Base-by-base conservation (phyloP, 2,113 vertebrate genomes). In the Apeltes quadracus region DNA sequence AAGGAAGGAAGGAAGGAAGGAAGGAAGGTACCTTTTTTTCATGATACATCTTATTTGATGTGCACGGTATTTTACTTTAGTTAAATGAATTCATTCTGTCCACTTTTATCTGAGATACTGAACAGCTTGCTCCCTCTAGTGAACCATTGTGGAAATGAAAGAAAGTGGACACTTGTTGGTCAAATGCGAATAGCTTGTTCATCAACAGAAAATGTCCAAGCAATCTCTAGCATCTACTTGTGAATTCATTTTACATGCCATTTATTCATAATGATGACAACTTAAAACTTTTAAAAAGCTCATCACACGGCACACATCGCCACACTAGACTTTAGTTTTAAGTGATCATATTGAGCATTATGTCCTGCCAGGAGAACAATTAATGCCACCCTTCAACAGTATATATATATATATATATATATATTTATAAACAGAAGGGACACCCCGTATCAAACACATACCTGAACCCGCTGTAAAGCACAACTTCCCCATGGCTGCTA, bases 101-200 rank as follows among this genome's bases (percentile, higher is more conserved):
- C 39, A 12, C 16, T 16, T 46, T 25, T 51, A 7, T 39, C 46
- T 23, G 20, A 64, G 25, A 71, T 18, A 72, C 61, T 57, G 25
- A 74, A 51, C 56, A 55, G 58, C 53, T 75, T 93, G 90, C 93
- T 86, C 92, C 92, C 92, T 90, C 92, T 93, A 92, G 93, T 93
- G 92, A 90, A 83, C 74, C 5, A 48, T 86, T 87, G 58, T 48
- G 78, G 90, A 84, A 92, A 83, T 75, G 65, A 72, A 67, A 78
- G 71, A 76, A 78, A 86, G 66, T 77, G 74, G 71, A 80, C 68
- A 56, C 43, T 32, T 41, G 7, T 46, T 73, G 39, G 63, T 36
- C 18, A 50, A 32, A 66, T 16, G 3, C 25, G 34, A 34, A 64
- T 58, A 36, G 36, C 38, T 61, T 41, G 13, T 57, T 15, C 38